Evolutionary conservation across 2,888 invertebrate species (phyloP).

Genomic region (Tenthredo distinguenda): DNA sequence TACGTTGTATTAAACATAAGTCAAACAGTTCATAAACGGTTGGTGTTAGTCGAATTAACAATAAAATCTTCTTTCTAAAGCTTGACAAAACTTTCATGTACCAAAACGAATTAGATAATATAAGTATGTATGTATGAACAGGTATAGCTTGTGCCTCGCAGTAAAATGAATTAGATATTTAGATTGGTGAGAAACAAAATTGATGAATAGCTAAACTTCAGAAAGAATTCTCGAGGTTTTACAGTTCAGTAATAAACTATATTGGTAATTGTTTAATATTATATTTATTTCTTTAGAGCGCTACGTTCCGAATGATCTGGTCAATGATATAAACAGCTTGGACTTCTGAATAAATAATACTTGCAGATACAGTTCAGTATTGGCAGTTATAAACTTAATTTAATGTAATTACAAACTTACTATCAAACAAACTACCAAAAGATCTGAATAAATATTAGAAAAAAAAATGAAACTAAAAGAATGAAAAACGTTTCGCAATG

Average conservation of each 20-base stretch:
- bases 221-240: not conserved
- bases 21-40: slow-evolving; percentile 8
- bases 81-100: not conserved
- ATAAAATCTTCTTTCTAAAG: slow-evolving; percentile 29
- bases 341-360: not conserved
- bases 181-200: too few species aligned
- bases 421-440: not conserved
- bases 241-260: not conserved
- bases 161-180: too few species aligned
- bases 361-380: not conserved
- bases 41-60: slow-evolving; percentile 36
- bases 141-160: not conserved
- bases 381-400: slow-evolving; percentile 11
- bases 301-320: not conserved
- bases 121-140: not conserved
- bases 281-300: not conserved
- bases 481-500: not conserved
- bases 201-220: not conserved
- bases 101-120: slow-evolving; percentile 2
- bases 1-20: slow-evolving; percentile 3
- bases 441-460: not conserved
- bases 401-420: not conserved
- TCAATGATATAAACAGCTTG: not conserved
- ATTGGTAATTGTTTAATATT: not conserved
- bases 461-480: not conserved